phyloP scores from a whole-genome alignment of 92 coral and sea anemone species.

The Epizoanthus illoricatus region DNA sequence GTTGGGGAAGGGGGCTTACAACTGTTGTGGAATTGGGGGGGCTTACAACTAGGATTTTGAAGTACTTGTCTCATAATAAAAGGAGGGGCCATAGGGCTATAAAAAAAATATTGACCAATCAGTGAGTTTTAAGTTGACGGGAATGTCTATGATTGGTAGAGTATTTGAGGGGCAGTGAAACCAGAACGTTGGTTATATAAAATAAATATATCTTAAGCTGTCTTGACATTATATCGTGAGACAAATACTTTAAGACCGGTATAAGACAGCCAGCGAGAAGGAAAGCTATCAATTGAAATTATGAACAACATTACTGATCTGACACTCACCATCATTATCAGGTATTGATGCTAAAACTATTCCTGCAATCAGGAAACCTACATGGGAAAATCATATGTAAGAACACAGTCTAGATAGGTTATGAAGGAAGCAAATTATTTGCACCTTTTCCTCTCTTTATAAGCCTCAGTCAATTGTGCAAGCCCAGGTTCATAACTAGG shows the following conservation, averaged over 20 bases:
- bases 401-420: background rate
- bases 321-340: conserved; percentile 56
- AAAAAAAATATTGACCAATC: no score
- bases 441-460: background rate
- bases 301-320: background rate
- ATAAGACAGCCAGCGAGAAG: no score
- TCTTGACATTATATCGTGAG: no score
- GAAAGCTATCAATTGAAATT: background rate
- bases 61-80: background rate
- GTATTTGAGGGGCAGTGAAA: no score
- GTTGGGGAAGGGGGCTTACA: background rate
- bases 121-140: no score
- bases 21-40: background rate
- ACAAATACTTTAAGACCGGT: no score
- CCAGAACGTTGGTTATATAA: no score
- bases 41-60: background rate
- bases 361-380: conserved; percentile 88
- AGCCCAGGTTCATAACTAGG: no score
- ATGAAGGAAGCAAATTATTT: background rate
- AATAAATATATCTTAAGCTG: no score
- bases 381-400: background rate
- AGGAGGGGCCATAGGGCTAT: no score
- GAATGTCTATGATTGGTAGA: no score
- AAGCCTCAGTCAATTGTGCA: no score
- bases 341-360: conserved; percentile 74